Evolutionary conservation across 2,113 vertebrate species (phyloP).

Genomic region (Raja brachyura): DNA sequence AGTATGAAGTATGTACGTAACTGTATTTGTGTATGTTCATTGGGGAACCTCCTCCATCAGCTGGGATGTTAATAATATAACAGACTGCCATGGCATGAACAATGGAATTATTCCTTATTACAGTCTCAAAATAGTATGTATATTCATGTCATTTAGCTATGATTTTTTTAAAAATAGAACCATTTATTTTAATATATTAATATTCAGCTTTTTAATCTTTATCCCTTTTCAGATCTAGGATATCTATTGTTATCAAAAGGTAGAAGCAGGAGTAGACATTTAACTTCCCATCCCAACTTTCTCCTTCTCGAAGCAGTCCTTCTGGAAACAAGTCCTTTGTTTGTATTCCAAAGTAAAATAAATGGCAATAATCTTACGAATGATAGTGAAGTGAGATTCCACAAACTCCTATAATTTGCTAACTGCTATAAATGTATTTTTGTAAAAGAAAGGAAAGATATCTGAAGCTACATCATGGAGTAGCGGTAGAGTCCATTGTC

Average conservation of each 20-base stretch:
- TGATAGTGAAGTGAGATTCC: not conserved
- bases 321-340: not conserved
- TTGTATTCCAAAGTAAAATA: not conserved
- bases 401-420: no score
- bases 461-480: not conserved
- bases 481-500: not conserved
- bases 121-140: conserved; percentile 17
- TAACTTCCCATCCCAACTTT: not conserved
- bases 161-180: not conserved
- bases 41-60: not conserved
- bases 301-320: not conserved
- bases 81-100: conserved; percentile 1
- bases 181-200: conserved; percentile 26
- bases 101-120: conserved; percentile 5
- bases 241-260: conserved; percentile 4
- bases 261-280: not conserved
- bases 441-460: not conserved
- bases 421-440: no score
- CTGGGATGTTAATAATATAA: conserved; percentile 9
- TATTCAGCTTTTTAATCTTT: not conserved
- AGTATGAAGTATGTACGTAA: not conserved
- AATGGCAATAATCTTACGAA: not conserved
- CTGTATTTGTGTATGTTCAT: not conserved
- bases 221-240: conserved; percentile 11
- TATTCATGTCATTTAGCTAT: conserved; percentile 14